These are phyloP conservation scores for Trichogramma dendrolimi DNA, from an alignment of 2,888 invertebrate genomes.

Conservation along the genomic window DNA sequence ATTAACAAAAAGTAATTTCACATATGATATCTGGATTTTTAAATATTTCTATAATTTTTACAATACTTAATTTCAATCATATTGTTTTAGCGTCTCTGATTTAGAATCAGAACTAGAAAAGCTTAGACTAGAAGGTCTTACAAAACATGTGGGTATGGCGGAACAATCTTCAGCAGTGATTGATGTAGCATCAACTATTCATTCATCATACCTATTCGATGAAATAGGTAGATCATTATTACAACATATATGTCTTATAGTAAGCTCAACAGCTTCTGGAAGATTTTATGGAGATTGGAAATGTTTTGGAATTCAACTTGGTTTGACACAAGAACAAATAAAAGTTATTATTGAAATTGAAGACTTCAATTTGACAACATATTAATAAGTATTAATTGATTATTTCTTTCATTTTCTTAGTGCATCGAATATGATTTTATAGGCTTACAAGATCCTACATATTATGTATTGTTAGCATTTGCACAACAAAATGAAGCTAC, in stretches of 20 bases:
- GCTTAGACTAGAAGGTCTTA: conserved; percentile 36
- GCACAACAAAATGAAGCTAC: conserved; percentile 57
- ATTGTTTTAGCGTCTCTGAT: neutral
- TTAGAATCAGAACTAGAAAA: conserved; percentile 40
- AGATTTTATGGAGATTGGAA: conserved; percentile 44
- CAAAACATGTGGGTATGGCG: conserved; percentile 23
- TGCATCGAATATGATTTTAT: conserved; percentile 56
- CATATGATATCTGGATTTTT: neutral
- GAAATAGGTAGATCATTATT: conserved; percentile 35
- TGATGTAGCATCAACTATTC: conserved; percentile 35
- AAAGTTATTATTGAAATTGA: conserved; percentile 31
- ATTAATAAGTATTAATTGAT: neutral
- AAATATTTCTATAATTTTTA: conserved; percentile 20
- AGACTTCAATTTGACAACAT: conserved; percentile 2
- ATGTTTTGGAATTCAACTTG: conserved; percentile 42
- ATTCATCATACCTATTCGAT: conserved; percentile 43
- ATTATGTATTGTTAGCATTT: conserved; percentile 56
- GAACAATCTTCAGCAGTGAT: no score
- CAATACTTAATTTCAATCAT: conserved; percentile 23
- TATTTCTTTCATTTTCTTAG: conserved; percentile 23
- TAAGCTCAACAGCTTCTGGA: conserved; percentile 42
- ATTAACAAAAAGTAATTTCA: no score
- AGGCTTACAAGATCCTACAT: conserved; percentile 54
- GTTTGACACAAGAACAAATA: conserved; percentile 43
- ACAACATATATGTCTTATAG: conserved; percentile 39